Evolutionary conservation across 2,797 vertebrate genomes (phyloP).

Genomic region (Percopsis omiscomaycus): DNA sequence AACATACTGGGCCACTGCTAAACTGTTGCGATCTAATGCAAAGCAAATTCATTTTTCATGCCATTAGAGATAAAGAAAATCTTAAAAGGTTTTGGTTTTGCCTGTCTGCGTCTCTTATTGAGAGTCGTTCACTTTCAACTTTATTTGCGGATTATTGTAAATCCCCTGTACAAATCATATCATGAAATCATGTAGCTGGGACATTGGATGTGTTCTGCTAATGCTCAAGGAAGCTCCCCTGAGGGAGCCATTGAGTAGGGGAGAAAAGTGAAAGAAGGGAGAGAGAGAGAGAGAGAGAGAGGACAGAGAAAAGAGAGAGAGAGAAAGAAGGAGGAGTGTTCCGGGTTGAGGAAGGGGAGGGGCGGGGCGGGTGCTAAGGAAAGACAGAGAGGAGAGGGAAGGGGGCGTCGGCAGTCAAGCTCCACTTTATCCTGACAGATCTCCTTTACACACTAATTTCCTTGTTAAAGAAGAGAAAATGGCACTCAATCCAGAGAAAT

Average conservation of each 20-base stretch:
- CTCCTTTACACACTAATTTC: conserved; percentile 81
- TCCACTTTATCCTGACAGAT: conserved; percentile 82
- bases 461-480: conserved; percentile 81
- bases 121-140: conserved; percentile 75
- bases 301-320: background rate
- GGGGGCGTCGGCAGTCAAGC: conserved; percentile 68
- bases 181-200: conserved; percentile 74
- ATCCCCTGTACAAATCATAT: conserved; percentile 83
- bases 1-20: conserved; percentile 61
- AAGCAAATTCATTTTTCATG: conserved; percentile 77
- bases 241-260: conserved; percentile 70
- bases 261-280: conserved; percentile 36
- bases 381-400: conserved; percentile 67
- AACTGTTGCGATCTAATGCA: conserved; percentile 71
- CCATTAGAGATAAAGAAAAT: conserved; percentile 75
- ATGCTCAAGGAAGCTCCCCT: conserved; percentile 74
- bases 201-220: conserved; percentile 71
- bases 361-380: conserved; percentile 13
- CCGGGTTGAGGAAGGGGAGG: conserved; percentile 25
- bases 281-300: conserved; percentile 28
- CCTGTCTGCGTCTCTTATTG: conserved; percentile 75
- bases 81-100: conserved; percentile 76
- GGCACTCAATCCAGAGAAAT: conserved; percentile 67
- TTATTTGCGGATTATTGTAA: conserved; percentile 77
- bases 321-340: conserved; percentile 41